Base-by-base conservation (phyloP, 2,888 invertebrate genomes). In the Mamestra brassicae region DNA sequence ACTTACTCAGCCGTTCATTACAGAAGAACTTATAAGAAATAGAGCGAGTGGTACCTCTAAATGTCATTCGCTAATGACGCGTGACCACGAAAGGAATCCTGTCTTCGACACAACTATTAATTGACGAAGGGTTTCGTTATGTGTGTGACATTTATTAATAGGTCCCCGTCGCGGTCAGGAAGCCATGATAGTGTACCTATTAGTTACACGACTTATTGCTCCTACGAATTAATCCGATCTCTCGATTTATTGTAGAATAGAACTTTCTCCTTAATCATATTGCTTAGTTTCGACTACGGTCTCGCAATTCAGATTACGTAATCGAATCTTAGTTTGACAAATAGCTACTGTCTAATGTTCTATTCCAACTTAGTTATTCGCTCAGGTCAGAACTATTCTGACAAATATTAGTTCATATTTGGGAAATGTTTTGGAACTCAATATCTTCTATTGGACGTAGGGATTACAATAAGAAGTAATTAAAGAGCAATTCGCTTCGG, bases 121-220 rank as follows among this genome's bases (percentile, higher is more conserved):
- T 93, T 92, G 93, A 91, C 92, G 89, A 85, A 89, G 87, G 88
- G 85, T 78, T 82, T 85, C 87, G 80, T 84, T 87, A 86, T 92
- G 92, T 88, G 87, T 85, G 86, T 89, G 93, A 91, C 93, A 88
- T 89, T 90, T 92, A 92, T 93, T 93, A 92, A 93, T 93, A 89
- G 91, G 85, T 84, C 83, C 45, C 77, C 65, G 74, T 77, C 66
- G 76, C 71, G 76, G 76, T 66, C 85, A 71, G 63, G 80, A 66
- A 76, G 81, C 73, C 75, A 76, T 67, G 60, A 70, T 63, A 71
- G 67, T 79, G 64, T 78, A 61, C 62, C 68, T 72, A 74, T 87
- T 87, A 80, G 71, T 75, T 75, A 66, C 36, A 72, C 63, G 79
- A 79, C 77, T 76, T 69, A 85, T 85, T 72, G 82, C 70, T 71